phyloP scores from a whole-genome alignment of 2,113 vertebrate genomes.

The Vombatus ursinus region DNA sequence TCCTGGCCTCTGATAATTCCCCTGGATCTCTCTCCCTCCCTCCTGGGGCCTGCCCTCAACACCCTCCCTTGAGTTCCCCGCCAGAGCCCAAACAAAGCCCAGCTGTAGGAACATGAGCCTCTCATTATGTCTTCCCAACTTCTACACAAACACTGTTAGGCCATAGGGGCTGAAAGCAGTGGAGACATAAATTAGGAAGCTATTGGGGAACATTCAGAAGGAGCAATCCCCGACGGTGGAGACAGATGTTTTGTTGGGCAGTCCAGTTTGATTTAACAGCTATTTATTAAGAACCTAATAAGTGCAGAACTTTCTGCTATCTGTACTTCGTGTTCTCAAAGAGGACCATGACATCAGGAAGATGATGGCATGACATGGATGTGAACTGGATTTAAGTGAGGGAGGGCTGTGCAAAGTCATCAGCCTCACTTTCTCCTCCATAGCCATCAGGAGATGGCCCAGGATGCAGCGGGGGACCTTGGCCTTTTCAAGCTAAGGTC shows the following conservation, averaged over 20 bases:
- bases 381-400: too few relatives aligned
- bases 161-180: not conserved
- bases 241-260: not conserved
- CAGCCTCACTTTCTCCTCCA: too few relatives aligned
- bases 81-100: conserved; percentile 32
- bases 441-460: too few relatives aligned
- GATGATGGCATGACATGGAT: too few relatives aligned
- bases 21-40: not conserved
- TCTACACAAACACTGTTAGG: conserved; percentile 34
- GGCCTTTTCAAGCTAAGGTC: too few relatives aligned
- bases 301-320: not conserved
- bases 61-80: not conserved
- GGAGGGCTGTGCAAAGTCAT: too few relatives aligned
- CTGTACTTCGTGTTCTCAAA: too few relatives aligned
- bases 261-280: not conserved
- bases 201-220: not conserved
- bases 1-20: not conserved
- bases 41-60: not conserved
- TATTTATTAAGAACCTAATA: not conserved
- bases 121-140: not conserved
- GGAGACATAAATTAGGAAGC: not conserved
- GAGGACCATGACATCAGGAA: too few relatives aligned
- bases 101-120: conserved; percentile 33
- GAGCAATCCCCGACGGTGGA: not conserved
- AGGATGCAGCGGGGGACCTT: too few relatives aligned